Base-by-base conservation (phyloP, 1,140 invertebrate species). In the Phymorhynchus buccinoides region DNA sequence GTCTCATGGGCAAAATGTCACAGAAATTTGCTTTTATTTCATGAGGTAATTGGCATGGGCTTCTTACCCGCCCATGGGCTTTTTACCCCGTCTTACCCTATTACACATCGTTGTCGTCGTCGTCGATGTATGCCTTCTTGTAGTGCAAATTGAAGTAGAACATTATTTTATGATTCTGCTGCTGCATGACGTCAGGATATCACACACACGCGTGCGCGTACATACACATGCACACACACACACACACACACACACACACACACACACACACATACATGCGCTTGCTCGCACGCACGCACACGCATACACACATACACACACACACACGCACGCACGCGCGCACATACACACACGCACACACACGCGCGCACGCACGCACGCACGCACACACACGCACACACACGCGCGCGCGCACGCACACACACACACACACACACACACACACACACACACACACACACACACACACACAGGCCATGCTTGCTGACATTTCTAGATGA, bases 271-370 rank as follows among this genome's bases (percentile, higher is more conserved):
- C 1, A 62, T 27, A 62, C 56, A 62, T 27, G n/a, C 56, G n/a
- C 56, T 27, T 27, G 27, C 56, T 22, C 56, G 27, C 56, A 62
- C 56, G 27, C 56, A 62, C 56, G 27, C 56, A 14, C 18, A 22
- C 56, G 27, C 7, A 14, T 3, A 62, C 56, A 27, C 3, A 22
- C 56, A 62, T 3, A 62, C 7, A 62, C 18, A 22, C 6, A 22
- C 56, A 7, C 56, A 62, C 6, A 14, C 6, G 27, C 56, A 62
- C 56, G 27, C 56, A 62, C 56, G 27, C 56, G 27, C 56, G 27
- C 56, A 62, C 56, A 62, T 27, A 62, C 56, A 62, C 56, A 62
- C 56, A 62, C 56, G 27, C 56, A 62, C 56, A 62, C 56, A 62
- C 18, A 62, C 56, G 3, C 56, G 3, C 18, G 3, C 6, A 12